Evolutionary conservation across 1,140 invertebrate species (phyloP).

Genomic region (Paraescarpia echinospica): DNA sequence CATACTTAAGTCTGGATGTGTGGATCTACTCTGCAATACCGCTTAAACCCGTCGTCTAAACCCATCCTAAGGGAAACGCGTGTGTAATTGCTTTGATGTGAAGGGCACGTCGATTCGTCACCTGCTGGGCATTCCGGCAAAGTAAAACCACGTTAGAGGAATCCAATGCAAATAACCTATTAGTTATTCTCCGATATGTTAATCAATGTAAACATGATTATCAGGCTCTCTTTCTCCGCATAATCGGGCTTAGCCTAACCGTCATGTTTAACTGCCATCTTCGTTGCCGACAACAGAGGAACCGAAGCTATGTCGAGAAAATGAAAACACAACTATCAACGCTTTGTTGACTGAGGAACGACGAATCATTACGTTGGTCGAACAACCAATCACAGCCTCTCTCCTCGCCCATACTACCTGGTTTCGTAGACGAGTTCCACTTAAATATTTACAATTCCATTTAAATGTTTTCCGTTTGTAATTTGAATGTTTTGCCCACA

Average conservation of each 20-base stretch:
- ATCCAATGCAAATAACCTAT: not conserved
- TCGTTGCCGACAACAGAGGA: too few relatives aligned
- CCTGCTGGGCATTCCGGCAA: not conserved
- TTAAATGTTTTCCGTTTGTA: too few relatives aligned
- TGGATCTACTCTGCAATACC: not conserved
- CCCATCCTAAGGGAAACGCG: not conserved
- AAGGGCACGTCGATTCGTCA: not conserved
- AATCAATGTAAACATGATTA: not conserved
- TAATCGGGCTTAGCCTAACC: not conserved
- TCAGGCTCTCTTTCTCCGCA: not conserved
- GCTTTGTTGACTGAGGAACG: too few relatives aligned
- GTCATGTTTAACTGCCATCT: not conserved
- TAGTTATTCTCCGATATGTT: not conserved
- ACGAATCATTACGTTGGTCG: too few relatives aligned
- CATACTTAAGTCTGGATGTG: not conserved
- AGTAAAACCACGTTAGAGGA: not conserved
- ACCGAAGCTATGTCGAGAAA: not conserved
- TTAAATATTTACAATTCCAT: not conserved
- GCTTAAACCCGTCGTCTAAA: not conserved
- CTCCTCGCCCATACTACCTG: not conserved
- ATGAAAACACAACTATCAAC: too few relatives aligned
- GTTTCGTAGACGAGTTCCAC: not conserved
- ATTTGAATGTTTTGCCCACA: too few relatives aligned
- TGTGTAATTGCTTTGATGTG: not conserved
- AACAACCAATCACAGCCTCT: not conserved